phyloP scores from a whole-genome alignment of 2,888 invertebrate genomes.

The Chironomus tentans region DNA sequence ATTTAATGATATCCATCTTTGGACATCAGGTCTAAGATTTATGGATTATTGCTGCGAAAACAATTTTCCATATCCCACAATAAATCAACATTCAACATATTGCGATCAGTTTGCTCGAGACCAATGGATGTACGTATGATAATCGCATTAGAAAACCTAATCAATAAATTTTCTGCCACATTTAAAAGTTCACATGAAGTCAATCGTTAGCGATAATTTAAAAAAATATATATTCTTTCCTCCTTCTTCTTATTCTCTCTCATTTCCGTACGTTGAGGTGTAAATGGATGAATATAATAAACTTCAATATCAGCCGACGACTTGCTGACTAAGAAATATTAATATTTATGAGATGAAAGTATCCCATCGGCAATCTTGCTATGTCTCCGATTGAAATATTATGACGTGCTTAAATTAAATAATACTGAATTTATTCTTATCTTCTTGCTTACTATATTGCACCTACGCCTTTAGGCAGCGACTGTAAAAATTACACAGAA shows the following conservation, averaged over 20 bases:
- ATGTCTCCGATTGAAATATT: background rate
- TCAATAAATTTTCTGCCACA: slow-evolving; percentile 6
- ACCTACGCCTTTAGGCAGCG: no score
- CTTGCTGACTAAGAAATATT: background rate
- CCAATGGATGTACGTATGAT: background rate
- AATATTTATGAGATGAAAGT: background rate
- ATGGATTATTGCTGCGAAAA: background rate
- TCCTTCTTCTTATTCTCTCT: background rate
- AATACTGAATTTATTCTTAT: background rate
- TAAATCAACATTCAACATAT: background rate
- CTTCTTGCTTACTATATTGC: no score
- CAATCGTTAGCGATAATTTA: background rate
- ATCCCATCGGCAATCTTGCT: background rate
- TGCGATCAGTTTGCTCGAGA: background rate
- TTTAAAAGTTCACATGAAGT: slow-evolving; percentile 1
- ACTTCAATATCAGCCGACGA: background rate
- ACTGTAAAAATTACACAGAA: no score
- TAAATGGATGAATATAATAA: slow-evolving; percentile 1
- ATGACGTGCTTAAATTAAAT: slow-evolving; percentile 1
- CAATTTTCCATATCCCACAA: background rate
- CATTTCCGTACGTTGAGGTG: background rate
- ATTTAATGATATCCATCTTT: slow-evolving; percentile 4
- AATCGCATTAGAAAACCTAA: background rate
- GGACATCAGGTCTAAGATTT: background rate
- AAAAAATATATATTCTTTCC: background rate